Evolutionary conservation across 1,140 invertebrate genomes (phyloP), one percentile per base, ranked within the genome.

Genomic region (Tribolium madens): DNA sequence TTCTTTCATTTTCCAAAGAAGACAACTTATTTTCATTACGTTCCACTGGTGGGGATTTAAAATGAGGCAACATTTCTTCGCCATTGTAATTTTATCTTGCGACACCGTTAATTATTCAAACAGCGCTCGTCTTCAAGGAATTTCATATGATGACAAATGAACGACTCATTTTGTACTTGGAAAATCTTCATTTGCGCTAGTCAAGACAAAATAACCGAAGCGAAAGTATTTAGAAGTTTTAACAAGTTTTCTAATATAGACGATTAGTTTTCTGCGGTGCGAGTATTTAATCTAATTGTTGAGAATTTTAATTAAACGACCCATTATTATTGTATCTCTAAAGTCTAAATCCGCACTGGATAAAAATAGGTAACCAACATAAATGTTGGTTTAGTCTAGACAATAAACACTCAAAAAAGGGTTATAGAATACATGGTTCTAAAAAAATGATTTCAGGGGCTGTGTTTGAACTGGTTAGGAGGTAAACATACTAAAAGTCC

Each of bases 1-100:
- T 12, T 31, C 31, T 12, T 64, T 64, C 57, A 36, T 64, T 64
- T 64, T 14, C 5, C 18, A 31, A 33, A n/a, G 7, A 26, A 64
- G 12, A 13, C 36, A 64, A 64, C 57, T 64, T 36, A 64, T 64
- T 64, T 64, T 64, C 57, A 64, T 64, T 33, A 33, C 26, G 57
- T 12, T 64, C 5, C 2, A 26, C 9, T 64, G 26, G 18, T 18
- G 18, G 57, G 26, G 57, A 31, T 33, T 64, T 64, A 64, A 64
- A 64, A 64, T 64, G 57, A 33, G 57, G 9, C 31, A 14, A 13
- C 21, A 64, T 64, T 64, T 33, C 57, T n/a, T 1, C 12, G 14
- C 57, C 21, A 64, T 64, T 64, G 57, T 64, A 21, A 64, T 33
- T 64, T 64, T 64, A 64, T 64, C 57, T 64, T 64, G 21, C 57